Evolutionary conservation across 2,888 invertebrate species (phyloP).

Genomic region (Uloborus plumipes): DNA sequence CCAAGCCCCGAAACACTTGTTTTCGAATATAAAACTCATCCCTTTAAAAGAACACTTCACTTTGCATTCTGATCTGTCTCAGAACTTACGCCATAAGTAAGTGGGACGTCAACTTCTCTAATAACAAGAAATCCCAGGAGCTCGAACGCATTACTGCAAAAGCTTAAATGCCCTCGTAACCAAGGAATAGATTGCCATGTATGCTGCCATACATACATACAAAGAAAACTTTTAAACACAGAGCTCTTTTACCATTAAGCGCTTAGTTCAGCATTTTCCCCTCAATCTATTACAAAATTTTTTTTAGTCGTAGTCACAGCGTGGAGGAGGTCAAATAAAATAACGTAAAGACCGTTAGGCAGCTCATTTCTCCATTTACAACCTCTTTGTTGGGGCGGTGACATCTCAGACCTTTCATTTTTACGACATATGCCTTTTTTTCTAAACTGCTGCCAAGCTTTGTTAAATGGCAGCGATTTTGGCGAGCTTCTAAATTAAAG

Average conservation of each 20-base stretch:
- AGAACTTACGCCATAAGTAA: constrained; percentile 2
- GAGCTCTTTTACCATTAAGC: constrained; percentile 30
- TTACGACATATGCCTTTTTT: constrained; percentile 38
- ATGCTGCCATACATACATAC: constrained; percentile 13
- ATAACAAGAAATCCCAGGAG: constrained; percentile 21
- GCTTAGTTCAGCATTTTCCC: constrained; percentile 17
- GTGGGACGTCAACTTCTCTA: background rate
- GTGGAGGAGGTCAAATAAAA: constrained; percentile 29
- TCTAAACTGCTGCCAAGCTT: constrained; percentile 8
- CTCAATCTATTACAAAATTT: constrained; percentile 54
- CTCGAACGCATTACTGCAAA: constrained; percentile 18
- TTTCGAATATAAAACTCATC: background rate
- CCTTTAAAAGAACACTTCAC: background rate
- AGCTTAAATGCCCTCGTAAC: constrained; percentile 33
- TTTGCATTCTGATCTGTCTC: constrained; percentile 1
- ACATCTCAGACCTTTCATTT: constrained; percentile 55
- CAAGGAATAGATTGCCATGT: background rate
- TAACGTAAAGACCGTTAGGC: constrained; percentile 45
- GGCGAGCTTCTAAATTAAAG: constrained; percentile 51
- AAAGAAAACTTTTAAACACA: constrained; percentile 42
- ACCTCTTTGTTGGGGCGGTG: constrained; percentile 47
- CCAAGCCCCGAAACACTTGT: constrained; percentile 4
- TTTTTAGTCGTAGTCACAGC: constrained; percentile 3
- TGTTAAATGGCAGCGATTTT: constrained; percentile 49
- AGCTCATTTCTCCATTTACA: constrained; percentile 49